Evolutionary conservation across 2,888 invertebrate genomes (phyloP).

Genomic region (Patella caerulea): DNA sequence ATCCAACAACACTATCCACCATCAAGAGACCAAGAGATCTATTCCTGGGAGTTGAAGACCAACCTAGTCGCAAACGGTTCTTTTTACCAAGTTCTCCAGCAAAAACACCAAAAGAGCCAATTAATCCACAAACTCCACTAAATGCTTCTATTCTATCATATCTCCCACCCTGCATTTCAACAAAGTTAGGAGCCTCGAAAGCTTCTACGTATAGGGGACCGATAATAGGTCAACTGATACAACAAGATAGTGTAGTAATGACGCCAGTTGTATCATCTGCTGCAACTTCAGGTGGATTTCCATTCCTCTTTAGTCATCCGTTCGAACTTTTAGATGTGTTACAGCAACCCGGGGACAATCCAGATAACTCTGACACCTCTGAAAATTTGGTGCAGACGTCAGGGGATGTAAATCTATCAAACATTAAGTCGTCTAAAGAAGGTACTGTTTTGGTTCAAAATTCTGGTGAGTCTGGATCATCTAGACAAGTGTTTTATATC

Average conservation of each 20-base stretch:
- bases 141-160: not conserved
- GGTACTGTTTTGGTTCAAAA: not conserved
- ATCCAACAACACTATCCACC: not conserved
- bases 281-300: conserved; percentile 29
- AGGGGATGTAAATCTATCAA: not conserved
- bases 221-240: conserved; percentile 57
- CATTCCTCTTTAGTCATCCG: conserved; percentile 63
- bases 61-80: conserved; percentile 1
- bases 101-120: not conserved
- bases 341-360: not conserved
- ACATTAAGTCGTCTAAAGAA: not conserved
- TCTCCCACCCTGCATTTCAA: not conserved
- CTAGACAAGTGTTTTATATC: not conserved
- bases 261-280: not conserved
- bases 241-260: conserved; percentile 35
- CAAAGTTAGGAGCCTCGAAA: conserved; percentile 20
- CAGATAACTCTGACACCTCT: not conserved
- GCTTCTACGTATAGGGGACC: conserved; percentile 45
- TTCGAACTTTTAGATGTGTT: conserved; percentile 37
- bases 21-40: not conserved
- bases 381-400: not conserved
- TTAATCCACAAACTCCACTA: not conserved
- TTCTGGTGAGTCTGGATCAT: not conserved
- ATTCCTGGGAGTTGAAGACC: not conserved
- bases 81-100: not conserved